Evolutionary conservation across 2,113 vertebrate genomes (phyloP).

Genomic region (Girardinichthys multiradiatus): DNA sequence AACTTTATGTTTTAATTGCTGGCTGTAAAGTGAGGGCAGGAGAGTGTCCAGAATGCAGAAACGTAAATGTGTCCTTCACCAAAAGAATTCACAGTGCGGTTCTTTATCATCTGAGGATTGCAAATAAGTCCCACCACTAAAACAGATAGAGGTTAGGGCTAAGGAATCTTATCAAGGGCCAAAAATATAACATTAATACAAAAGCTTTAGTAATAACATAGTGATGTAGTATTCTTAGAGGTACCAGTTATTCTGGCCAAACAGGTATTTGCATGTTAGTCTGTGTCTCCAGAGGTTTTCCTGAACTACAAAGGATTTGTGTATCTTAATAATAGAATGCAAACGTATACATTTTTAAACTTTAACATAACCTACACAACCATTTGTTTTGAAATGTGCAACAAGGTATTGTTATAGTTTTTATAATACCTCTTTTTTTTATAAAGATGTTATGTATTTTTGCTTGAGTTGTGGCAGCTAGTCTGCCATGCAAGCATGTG

Average conservation of each 20-base stretch:
- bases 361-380: background rate
- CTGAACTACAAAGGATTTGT: background rate
- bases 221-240: background rate
- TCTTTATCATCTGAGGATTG: constrained; percentile 50
- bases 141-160: constrained; percentile 1
- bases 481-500: no score
- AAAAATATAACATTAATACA: background rate
- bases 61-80: constrained; percentile 68
- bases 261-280: background rate
- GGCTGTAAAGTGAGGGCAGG: constrained; percentile 53
- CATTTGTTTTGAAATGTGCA: no score
- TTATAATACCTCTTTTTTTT: background rate
- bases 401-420: background rate
- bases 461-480: no score
- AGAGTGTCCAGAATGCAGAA: constrained; percentile 57
- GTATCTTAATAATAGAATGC: background rate
- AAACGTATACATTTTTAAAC: background rate
- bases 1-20: constrained; percentile 74
- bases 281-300: no score
- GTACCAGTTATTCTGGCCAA: background rate
- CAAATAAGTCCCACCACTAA: constrained; percentile 7
- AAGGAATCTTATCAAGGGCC: background rate
- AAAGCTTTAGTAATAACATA: background rate
- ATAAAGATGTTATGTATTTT: background rate
- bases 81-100: constrained; percentile 24